These are phyloP conservation scores for Melanotaenia pygmaea DNA, from an alignment of 2,797 vertebrate species.

Conservation along the genomic window DNA sequence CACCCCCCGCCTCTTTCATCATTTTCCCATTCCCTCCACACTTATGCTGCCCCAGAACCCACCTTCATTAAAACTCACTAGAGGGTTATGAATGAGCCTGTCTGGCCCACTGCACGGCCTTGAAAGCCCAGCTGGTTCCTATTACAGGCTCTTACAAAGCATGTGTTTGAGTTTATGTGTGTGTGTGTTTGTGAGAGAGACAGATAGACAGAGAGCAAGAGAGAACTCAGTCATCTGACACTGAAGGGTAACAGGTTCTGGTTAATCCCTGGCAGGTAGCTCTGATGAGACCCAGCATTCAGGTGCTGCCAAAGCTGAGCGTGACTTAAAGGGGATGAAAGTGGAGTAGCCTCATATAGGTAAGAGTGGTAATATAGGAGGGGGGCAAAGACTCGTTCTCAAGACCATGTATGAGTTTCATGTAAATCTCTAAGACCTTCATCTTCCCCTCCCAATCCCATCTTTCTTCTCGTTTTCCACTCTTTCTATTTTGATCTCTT, in stretches of 20 bases:
- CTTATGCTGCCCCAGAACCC: constrained; percentile 67
- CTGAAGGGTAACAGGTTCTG: constrained; percentile 89
- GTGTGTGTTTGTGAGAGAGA: constrained; percentile 27
- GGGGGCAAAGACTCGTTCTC: too few species aligned
- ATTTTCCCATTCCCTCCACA: constrained; percentile 58
- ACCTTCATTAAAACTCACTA: constrained; percentile 84
- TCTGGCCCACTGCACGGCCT: constrained; percentile 77
- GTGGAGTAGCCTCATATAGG: constrained; percentile 5
- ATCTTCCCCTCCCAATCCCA: constrained; percentile 17
- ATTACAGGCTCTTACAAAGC: constrained; percentile 80
- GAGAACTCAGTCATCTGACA: constrained; percentile 67
- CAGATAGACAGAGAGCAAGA: constrained; percentile 14
- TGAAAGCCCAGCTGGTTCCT: constrained; percentile 91
- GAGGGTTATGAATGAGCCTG: constrained; percentile 87
- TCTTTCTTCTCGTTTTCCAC: constrained; percentile 14
- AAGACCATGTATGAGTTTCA: constrained; percentile 30
- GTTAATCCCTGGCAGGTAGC: constrained; percentile 90
- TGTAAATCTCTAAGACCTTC: constrained; percentile 26
- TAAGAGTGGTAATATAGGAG: not conserved
- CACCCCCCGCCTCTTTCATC: constrained; percentile 57
- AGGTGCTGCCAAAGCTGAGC: constrained; percentile 72
- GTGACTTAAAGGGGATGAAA: constrained; percentile 14
- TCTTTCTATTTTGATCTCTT: constrained; percentile 18
- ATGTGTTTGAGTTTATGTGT: constrained; percentile 45
- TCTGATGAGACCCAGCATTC: constrained; percentile 91